Evolutionary conservation across 35 echinoderm and acorn worm species (phyloP).

Genomic region (Holothuria glaberrima): DNA sequence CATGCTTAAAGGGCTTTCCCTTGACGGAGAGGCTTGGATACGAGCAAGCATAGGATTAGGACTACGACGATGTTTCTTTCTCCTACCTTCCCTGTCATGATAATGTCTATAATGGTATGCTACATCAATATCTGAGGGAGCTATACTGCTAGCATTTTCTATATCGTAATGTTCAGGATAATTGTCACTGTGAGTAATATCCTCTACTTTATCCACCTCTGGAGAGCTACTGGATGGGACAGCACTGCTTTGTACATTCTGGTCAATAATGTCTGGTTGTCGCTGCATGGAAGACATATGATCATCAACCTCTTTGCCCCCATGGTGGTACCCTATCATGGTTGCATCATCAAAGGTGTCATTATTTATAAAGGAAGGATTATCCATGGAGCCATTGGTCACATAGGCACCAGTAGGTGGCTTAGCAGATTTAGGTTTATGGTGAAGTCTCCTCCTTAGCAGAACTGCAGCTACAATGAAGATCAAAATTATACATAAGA

Average conservation of each 20-base stretch:
- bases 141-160: conserved; percentile 98
- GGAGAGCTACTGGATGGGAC: conserved; percentile 68
- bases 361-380: conserved; percentile 61
- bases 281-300: conserved; percentile 59
- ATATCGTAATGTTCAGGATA: conserved; percentile 91
- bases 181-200: conserved; percentile 38
- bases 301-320: conserved; percentile 9
- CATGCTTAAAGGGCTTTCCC: conserved; percentile 71
- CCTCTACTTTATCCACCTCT: conserved; percentile 63
- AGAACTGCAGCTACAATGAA: conserved; percentile 48
- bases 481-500: conserved; percentile 64
- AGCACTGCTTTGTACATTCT: conserved; percentile 69
- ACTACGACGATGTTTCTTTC: conserved; percentile 76
- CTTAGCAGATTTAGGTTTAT: conserved; percentile 23
- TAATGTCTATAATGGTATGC: conserved; percentile 97
- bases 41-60: conserved; percentile 81
- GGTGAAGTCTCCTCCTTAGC: conserved; percentile 20
- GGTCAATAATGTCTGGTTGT: conserved; percentile 87
- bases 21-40: conserved; percentile 65
- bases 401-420: background rate
- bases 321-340: conserved; percentile 67
- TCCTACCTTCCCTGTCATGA: conserved; percentile 77
- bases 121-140: conserved; percentile 94
- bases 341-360: conserved; percentile 91
- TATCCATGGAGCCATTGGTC: conserved; percentile 49